Percentiles rank a stretch among this genome's conserved stretches.
Conservation (phyloP, 2,797 vertebrate species). For the Rhynchotus rufescens region DNA sequence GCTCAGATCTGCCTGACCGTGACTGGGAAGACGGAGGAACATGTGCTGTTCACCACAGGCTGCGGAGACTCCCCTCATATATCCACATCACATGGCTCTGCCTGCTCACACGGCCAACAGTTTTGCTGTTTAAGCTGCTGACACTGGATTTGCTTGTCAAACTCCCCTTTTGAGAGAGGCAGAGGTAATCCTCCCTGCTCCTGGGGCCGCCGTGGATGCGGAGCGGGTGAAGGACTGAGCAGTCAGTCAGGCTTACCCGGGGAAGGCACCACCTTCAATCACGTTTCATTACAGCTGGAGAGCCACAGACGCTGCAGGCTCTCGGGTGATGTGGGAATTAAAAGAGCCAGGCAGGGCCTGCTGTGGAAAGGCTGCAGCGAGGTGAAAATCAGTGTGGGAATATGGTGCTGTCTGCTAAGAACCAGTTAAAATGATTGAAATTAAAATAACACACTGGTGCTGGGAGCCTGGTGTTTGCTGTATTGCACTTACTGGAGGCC, state of each 20-base stretch:
- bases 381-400: background rate
- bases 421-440: background rate
- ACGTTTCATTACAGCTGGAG: constrained; percentile 25
- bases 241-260: constrained; percentile 39
- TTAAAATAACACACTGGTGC: background rate
- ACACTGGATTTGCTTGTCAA: background rate
- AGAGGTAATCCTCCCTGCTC: background rate
- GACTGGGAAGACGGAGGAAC: background rate
- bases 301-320: constrained; percentile 24
- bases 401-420: background rate
- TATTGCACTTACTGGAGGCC: background rate
- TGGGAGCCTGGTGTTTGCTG: background rate
- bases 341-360: constrained; percentile 34
- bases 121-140: background rate
- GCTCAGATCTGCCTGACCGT: background rate
- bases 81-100: background rate
- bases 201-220: background rate
- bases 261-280: constrained; percentile 54
- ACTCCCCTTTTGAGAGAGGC: background rate
- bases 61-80: background rate
- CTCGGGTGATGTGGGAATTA: background rate
- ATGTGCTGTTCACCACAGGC: background rate
- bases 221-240: constrained; percentile 16
- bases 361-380: background rate
- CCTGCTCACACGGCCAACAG: background rate